phyloP scores from a whole-genome alignment of 1,140 invertebrate species.

The Agrypnia vestita region DNA sequence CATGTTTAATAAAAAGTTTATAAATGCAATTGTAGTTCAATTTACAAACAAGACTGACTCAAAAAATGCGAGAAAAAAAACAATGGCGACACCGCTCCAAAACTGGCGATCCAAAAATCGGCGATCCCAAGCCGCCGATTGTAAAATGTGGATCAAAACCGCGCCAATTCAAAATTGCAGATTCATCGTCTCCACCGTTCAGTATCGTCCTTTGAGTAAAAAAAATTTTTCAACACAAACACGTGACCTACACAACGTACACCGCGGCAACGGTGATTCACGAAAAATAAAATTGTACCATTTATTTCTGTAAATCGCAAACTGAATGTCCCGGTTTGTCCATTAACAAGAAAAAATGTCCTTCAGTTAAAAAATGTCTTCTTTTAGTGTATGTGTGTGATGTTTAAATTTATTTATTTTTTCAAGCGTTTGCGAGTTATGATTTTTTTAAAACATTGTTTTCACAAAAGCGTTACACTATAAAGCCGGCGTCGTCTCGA shows the following conservation, averaged over 20 bases:
- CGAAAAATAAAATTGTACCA: too few species aligned
- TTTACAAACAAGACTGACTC: slow-evolving; percentile 11
- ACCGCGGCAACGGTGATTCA: too few species aligned
- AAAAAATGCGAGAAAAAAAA: slow-evolving; percentile 8
- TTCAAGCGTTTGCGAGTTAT: slow-evolving; percentile 23
- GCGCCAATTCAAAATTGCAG: too few species aligned
- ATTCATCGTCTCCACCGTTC: neutral
- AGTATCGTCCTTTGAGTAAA: neutral
- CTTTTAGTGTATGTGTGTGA: neutral
- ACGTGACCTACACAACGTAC: too few species aligned
- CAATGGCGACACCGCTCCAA: neutral
- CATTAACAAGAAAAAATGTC: neutral
- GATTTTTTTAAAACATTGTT: slow-evolving; percentile 24
- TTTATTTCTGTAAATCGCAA: too few species aligned
- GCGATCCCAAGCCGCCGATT: too few species aligned
- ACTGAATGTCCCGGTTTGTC: too few species aligned
- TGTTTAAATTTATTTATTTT: neutral
- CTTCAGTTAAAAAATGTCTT: neutral
- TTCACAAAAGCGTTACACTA: slow-evolving; percentile 32
- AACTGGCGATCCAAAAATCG: neutral
- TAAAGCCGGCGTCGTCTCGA: slow-evolving; percentile 1
- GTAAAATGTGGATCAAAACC: too few species aligned
- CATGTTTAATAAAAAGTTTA: slow-evolving; percentile 29
- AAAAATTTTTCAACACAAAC: neutral
- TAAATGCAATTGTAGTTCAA: slow-evolving; percentile 29